Evolutionary conservation across 2,888 invertebrate genomes (phyloP).

Genomic region (Bimastos eiseni): DNA sequence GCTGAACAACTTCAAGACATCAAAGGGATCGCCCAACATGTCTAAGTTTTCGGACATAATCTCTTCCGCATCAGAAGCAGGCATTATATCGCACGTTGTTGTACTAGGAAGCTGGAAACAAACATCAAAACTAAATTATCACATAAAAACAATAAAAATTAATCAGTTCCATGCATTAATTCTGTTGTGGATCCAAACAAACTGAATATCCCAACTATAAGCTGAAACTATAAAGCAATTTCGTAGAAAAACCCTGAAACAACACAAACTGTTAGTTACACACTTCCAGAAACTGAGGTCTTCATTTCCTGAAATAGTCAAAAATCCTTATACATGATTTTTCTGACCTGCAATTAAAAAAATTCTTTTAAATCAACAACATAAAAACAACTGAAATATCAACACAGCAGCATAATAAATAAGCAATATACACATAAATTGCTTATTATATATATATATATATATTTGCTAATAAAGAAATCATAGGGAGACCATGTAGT

Average conservation of each 20-base stretch:
- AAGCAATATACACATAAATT: neutral
- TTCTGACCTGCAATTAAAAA: neutral
- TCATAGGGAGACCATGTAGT: too few relatives aligned
- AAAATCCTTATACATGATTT: neutral
- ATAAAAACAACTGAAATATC: neutral
- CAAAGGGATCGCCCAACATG: slow-evolving; percentile 22
- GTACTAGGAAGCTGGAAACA: slow-evolving; percentile 15
- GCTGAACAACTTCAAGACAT: slow-evolving; percentile 22
- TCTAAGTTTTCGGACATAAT: neutral
- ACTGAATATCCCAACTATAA: neutral
- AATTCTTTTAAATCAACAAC: neutral
- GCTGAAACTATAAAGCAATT: neutral
- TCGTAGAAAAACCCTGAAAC: neutral
- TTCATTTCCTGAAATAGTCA: neutral
- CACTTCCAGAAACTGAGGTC: neutral
- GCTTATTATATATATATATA: too few relatives aligned
- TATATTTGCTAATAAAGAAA: too few relatives aligned
- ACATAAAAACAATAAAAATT: neutral
- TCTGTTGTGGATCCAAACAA: neutral
- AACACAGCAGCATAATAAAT: neutral
- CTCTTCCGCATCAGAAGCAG: slow-evolving; percentile 23
- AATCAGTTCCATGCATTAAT: neutral
- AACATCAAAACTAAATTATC: neutral
- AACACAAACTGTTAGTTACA: slow-evolving; percentile 4
- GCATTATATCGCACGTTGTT: neutral